Percentiles rank a stretch among this genome's conserved stretches.
phyloP scores from a whole-genome alignment of 1,140 invertebrate genomes.

The Drosophila repleta region DNA sequence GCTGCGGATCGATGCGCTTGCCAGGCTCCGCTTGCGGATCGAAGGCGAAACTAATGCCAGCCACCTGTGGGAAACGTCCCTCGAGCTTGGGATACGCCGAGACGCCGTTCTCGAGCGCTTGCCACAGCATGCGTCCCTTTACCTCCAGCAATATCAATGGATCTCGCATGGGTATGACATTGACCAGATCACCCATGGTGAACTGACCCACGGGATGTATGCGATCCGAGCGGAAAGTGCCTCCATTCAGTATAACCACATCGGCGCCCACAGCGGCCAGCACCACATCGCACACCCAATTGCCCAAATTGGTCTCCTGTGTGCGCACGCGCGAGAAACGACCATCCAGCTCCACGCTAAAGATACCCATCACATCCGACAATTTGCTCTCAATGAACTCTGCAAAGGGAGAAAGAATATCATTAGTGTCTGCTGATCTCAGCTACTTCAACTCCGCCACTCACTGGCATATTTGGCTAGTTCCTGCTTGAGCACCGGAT shows the following conservation, averaged over 20 bases:
- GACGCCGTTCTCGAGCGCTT: conserved; percentile 91
- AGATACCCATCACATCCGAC: conserved; percentile 91
- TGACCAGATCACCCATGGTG: conserved; percentile 92
- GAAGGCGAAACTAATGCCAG: conserved; percentile 93
- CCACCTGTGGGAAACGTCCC: conserved; percentile 91
- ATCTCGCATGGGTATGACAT: conserved; percentile 93
- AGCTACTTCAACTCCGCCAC: neutral
- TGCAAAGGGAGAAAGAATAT: conserved; percentile 73
- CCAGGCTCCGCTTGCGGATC: conserved; percentile 90
- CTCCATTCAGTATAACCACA: conserved; percentile 93
- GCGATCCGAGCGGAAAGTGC: conserved; percentile 87
- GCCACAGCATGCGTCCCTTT: conserved; percentile 88
- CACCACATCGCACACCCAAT: conserved; percentile 95
- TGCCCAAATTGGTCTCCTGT: conserved; percentile 94
- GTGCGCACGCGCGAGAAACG: conserved; percentile 91
- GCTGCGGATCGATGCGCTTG: conserved; percentile 87
- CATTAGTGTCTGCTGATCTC: neutral
- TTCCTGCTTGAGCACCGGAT: conserved; percentile 88
- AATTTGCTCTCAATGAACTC: conserved; percentile 92
- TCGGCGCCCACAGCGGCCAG: conserved; percentile 93
- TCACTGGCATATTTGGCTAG: conserved; percentile 90
- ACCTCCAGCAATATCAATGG: conserved; percentile 89
- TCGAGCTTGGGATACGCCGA: conserved; percentile 91
- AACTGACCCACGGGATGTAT: conserved; percentile 92
- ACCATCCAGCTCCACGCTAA: conserved; percentile 93